Evolutionary conservation across 2,797 vertebrate genomes (phyloP).

Genomic region (Meriones psammophilus): DNA sequence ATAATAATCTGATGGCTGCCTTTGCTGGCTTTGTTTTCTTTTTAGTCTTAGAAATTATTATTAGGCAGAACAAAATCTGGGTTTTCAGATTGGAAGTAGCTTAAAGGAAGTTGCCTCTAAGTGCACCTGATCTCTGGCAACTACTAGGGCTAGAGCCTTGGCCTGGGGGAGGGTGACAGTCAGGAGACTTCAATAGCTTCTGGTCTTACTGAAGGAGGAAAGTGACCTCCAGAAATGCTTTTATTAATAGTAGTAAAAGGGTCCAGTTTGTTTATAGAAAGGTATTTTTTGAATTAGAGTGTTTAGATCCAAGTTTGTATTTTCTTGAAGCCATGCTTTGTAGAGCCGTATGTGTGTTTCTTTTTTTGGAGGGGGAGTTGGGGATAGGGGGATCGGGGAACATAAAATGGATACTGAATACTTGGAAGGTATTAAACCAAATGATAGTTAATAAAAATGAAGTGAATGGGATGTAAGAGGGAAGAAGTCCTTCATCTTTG

Average conservation of each 20-base stretch:
- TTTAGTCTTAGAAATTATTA: constrained; percentile 23
- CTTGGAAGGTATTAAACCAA: constrained; percentile 56
- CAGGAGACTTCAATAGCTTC: constrained; percentile 52
- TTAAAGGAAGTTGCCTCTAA: constrained; percentile 49
- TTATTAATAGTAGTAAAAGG: constrained; percentile 3
- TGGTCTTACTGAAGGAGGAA: constrained; percentile 40
- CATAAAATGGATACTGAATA: constrained; percentile 41
- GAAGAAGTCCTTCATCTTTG: constrained; percentile 9
- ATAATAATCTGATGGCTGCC: constrained; percentile 16
- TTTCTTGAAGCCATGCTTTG: constrained; percentile 27
- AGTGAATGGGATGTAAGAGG: constrained; percentile 1
- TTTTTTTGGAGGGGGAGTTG: background rate
- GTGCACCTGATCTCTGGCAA: constrained; percentile 37
- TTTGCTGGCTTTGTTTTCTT: background rate
- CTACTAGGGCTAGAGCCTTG: background rate
- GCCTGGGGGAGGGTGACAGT: constrained; percentile 16
- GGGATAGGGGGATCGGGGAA: background rate
- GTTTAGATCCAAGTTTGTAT: constrained; percentile 17
- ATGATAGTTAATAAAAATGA: constrained; percentile 59
- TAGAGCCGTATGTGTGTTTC: background rate
- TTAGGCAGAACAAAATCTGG: constrained; percentile 41
- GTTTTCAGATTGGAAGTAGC: background rate
- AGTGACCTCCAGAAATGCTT: constrained; percentile 1
- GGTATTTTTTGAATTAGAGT: background rate
- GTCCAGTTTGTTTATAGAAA: background rate